Conservation (phyloP, 1,140 invertebrate genomes). For the Oscheius sp. region DNA sequence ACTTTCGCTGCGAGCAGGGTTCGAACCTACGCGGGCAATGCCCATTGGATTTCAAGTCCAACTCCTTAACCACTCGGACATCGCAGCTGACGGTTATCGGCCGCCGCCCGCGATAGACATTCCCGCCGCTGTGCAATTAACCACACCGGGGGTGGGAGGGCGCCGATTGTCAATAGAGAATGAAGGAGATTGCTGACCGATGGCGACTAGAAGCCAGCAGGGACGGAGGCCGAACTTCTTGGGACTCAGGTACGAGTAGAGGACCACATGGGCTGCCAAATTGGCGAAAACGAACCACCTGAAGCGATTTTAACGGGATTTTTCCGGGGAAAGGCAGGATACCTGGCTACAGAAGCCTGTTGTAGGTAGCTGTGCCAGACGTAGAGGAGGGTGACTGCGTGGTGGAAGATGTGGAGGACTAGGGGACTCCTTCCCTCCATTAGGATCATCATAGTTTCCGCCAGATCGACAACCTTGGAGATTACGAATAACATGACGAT, state of each 20-base stretch:
- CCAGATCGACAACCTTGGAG: not conserved
- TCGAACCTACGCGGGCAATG: constrained; percentile 76
- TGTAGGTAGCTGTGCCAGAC: not conserved
- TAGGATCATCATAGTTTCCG: not conserved
- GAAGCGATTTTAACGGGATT: not conserved
- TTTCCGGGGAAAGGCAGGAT: not conserved
- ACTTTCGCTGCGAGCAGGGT: no score
- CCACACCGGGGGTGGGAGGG: no score
- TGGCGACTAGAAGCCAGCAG: constrained; percentile 13
- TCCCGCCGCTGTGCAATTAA: no score
- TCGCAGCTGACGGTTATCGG: no score
- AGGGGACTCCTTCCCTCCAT: not conserved
- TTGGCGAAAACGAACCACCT: constrained; percentile 14
- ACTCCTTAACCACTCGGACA: constrained; percentile 87
- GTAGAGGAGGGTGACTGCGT: not conserved
- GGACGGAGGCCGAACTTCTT: constrained; percentile 1
- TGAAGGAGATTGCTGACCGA: not conserved
- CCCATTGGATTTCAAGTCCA: constrained; percentile 86
- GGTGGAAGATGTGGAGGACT: constrained; percentile 5
- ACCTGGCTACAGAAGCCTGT: constrained; percentile 8
- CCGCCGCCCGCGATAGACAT: no score
- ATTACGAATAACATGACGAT: not conserved
- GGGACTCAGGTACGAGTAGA: constrained; percentile 5
- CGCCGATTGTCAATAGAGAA: no score
- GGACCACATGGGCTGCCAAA: not conserved